These are phyloP conservation scores for Arothron firmamentum DNA, from an alignment of 2,113 vertebrate species.

Conservation along the genomic window DNA sequence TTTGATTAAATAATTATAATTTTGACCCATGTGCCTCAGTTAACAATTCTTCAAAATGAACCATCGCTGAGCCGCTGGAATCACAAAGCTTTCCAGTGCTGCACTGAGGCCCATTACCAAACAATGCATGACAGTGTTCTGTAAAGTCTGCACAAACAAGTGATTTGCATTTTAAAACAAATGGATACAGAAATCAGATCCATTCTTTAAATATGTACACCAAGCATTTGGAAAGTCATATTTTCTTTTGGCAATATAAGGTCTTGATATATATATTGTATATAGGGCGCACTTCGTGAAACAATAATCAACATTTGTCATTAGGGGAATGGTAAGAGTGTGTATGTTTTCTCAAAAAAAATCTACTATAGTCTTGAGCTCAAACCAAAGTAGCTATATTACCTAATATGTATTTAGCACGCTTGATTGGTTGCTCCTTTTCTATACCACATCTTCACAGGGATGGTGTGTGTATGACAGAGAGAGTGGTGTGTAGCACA, in stretches of 20 bases:
- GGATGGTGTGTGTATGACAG: background rate
- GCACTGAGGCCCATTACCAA: background rate
- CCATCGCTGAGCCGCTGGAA: too few relatives aligned
- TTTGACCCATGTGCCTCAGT: background rate
- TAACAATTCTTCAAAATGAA: background rate
- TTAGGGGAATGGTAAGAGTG: background rate
- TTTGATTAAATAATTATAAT: constrained; percentile 20
- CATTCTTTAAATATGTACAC: too few relatives aligned
- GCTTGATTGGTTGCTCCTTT: constrained; percentile 58
- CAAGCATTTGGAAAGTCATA: too few relatives aligned
- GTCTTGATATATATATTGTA: too few relatives aligned
- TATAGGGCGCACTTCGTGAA: too few relatives aligned
- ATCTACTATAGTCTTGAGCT: constrained; percentile 77
- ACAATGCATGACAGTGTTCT: background rate
- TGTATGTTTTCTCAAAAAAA: constrained; percentile 75
- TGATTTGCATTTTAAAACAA: background rate
- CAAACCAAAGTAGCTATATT: constrained; percentile 58
- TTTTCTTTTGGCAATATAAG: too few relatives aligned
- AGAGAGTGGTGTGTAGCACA: constrained; percentile 8
- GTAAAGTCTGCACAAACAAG: background rate
- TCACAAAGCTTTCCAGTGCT: too few relatives aligned
- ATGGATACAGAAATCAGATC: too few relatives aligned
- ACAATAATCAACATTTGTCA: too few relatives aligned
- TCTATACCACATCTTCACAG: constrained; percentile 55
- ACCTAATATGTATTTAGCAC: constrained; percentile 68